phyloP scores from a whole-genome alignment of 2,888 invertebrate species.

The Heliconius ethilla region DNA sequence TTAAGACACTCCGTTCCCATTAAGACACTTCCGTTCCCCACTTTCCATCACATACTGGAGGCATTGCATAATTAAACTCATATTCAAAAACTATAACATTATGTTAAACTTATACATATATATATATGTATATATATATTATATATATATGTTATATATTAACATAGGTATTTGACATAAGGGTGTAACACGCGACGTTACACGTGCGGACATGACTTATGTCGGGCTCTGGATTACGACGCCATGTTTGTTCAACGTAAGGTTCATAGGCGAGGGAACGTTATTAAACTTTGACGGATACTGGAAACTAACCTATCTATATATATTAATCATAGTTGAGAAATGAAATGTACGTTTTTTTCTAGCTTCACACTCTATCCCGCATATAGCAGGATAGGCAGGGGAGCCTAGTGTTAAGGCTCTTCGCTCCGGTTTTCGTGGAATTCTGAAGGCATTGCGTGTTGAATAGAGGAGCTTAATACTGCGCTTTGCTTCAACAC shows the following conservation, averaged over 20 bases:
- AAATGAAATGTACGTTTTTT: not conserved
- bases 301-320: not conserved
- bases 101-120: not conserved
- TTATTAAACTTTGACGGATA: constrained; percentile 20
- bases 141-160: no score
- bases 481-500: no score
- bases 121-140: no score
- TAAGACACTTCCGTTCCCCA: no score
- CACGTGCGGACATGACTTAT: constrained; percentile 55
- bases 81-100: not conserved
- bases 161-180: not conserved
- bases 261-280: constrained; percentile 20
- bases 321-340: constrained; percentile 10
- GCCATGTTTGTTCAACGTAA: constrained; percentile 33
- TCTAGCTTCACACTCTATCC: no score
- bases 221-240: constrained; percentile 53
- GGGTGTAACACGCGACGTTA: constrained; percentile 31
- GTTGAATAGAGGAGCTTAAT: no score
- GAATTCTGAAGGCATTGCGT: not conserved
- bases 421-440: not conserved
- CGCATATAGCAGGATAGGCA: no score
- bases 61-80: not conserved
- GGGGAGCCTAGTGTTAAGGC: not conserved
- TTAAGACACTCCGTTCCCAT: no score
- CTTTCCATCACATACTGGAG: no score